A percentile compares a stretch with the other conserved stretches of the same genome.
Conservation (phyloP, 2,797 vertebrate genomes). For the Amniataba percoides region DNA sequence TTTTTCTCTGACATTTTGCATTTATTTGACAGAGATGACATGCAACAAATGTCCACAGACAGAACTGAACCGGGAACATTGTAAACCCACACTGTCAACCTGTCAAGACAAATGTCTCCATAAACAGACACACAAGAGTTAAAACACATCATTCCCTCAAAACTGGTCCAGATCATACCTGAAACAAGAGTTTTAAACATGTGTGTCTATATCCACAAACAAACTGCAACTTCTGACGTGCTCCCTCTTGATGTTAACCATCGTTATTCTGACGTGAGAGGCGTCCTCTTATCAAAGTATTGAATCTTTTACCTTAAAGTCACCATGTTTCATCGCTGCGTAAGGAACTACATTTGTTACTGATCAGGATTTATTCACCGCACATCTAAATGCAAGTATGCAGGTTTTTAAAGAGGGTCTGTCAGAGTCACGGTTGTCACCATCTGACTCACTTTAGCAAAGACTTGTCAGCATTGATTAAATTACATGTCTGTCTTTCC, state of each 20-base stretch:
- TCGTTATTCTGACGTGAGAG: background rate
- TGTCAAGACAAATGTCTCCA: background rate
- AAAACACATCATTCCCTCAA: background rate
- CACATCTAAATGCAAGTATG: background rate
- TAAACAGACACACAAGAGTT: background rate
- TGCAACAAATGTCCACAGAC: background rate
- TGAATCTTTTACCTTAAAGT: background rate
- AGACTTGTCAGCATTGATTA: background rate
- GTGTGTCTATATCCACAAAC: background rate
- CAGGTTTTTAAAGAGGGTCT: slow-evolving; percentile 5
- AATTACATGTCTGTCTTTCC: background rate
- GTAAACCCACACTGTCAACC: too few relatives aligned
- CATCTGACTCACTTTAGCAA: background rate
- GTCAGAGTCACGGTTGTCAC: background rate
- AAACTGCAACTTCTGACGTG: background rate
- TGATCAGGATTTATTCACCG: background rate
- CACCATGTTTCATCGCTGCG: background rate
- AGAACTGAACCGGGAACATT: background rate
- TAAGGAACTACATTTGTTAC: background rate
- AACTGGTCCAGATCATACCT: background rate
- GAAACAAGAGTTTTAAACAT: background rate
- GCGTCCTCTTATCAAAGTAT: background rate
- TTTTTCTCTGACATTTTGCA: background rate
- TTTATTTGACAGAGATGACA: background rate
- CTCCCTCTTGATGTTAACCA: background rate